Evolutionary conservation across 2,113 vertebrate species (phyloP), one percentile per base, ranked within the genome.

Genomic region (Gorsachius goisagi): DNA sequence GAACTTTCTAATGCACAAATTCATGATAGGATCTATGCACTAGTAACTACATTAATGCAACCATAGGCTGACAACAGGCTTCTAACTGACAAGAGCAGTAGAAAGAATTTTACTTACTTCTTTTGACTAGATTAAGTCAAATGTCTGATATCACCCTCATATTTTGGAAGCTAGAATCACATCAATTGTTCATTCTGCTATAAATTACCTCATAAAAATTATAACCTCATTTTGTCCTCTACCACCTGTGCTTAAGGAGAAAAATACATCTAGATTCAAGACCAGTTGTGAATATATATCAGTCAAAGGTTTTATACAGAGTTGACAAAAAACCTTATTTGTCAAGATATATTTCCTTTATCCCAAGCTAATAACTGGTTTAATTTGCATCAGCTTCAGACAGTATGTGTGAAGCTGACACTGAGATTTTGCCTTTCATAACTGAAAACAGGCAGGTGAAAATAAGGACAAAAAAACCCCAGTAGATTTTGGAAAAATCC

Each of bases 311-410:
- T 96, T 95, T 78, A 87, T 33, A 49, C 12, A 55, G 5, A 55
- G 27, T 32, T 87, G 89, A 66, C 80, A 95, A 89, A 87, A 94
- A 55, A 1, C 1, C 35, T 77, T 52, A 59, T 87, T 95, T 94
- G 49, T 85, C 71, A 91, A 91, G 74, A 91, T 82, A 49, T 37
- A 85, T 88, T 90, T 95, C 35, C 49, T 76, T 93, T 87, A 95
- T 87, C 66, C 62, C 52, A 68, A 85, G 60, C 32, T 78, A 94
- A 77, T 82, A 73, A 53, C 35, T 84, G 19, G 23, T 68, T 78
- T 96, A 68, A 93, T 88, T 91, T 91, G 41, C 90, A 73, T 95
- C 72, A 85, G 74, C 84, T 94, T 87, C 85, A 87, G 92, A 85
- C 63, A 94, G 19, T 68, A 58, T 83, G 23, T 72, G 16, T 2